Evolutionary conservation across 2,797 vertebrate species (phyloP), one percentile per base, ranked within the genome.

Genomic region (Epinephelus awoara): DNA sequence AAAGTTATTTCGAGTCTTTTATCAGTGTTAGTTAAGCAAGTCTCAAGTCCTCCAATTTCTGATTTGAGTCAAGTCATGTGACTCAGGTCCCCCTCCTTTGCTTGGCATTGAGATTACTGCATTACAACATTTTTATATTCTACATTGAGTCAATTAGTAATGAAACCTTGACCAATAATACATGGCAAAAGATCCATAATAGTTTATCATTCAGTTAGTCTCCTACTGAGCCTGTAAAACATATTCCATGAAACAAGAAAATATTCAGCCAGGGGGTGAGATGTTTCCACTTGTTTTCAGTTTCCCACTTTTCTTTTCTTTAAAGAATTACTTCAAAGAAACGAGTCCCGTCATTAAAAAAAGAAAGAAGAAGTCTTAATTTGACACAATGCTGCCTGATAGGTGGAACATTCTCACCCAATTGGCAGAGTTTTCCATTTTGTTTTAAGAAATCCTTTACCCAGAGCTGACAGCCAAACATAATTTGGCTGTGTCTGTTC

Each of bases 41-140:
- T 29, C 27, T 29, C 27, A 29, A 29, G 27, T 29, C 27, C 27
- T 29, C 27, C 27, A 29, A 29, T 29, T 29, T 29, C 27, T 6
- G 27, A 29, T 5, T 29, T 29, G 34, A 34, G 34, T 34, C 34
- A 34, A 34, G 34, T 34, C 34, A 34, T 34, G 27, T 29, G 5
- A 29, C 27, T 29, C 27, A 29, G 5, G 27, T 29, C 27, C 27
- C 5, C 27, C 27, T 29, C 27, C 27, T 29, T 29, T 29, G 34
- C 34, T 34, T 54, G 49, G 18, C 25, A 29, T 38, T 71, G 27
- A 56, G 4, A 21, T 68, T 40, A 29, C 18, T 23, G 27, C 6
- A 5, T 68, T 51, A 77, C 52, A 57, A 44, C 42, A 58, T 51
- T 29, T 27, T 34, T 29, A 21, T 21, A 29, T 38, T 68, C 34